Evolutionary conservation across 2,888 invertebrate species (phyloP).

Genomic region (Scaptomyza parva): DNA sequence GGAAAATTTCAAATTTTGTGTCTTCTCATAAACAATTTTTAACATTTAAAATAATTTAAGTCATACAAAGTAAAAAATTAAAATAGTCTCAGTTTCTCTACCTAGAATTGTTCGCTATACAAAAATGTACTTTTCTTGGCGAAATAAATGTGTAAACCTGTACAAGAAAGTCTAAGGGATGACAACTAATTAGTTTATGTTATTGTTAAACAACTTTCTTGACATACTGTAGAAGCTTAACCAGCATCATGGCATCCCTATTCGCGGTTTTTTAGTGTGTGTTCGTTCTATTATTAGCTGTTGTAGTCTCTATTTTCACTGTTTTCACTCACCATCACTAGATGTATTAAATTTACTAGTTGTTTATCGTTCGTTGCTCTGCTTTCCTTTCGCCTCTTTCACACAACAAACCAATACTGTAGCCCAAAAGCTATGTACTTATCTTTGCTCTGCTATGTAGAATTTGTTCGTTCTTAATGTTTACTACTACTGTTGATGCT

Average conservation of each 20-base stretch:
- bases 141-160: background rate
- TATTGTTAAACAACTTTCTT: background rate
- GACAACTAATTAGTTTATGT: too few relatives aligned
- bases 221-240: slow-evolving; percentile 4
- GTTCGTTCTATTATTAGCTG: slow-evolving; percentile 16
- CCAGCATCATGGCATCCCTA: slow-evolving; percentile 15
- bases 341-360: slow-evolving; percentile 19
- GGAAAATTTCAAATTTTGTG: background rate
- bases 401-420: slow-evolving; percentile 12
- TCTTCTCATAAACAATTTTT: background rate
- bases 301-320: slow-evolving; percentile 19
- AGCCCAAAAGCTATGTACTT: slow-evolving; percentile 14
- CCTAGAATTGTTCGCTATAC: too few relatives aligned
- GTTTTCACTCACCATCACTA: slow-evolving; percentile 15
- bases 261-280: slow-evolving; percentile 16
- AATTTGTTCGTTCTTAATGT: slow-evolving; percentile 29
- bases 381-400: slow-evolving; percentile 17
- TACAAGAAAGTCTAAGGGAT: too few relatives aligned
- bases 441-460: slow-evolving; percentile 33
- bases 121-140: background rate
- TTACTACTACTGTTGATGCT: slow-evolving; percentile 30
- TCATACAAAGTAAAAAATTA: too few relatives aligned
- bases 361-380: slow-evolving; percentile 23
- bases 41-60: background rate
- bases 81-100: too few relatives aligned